Base-by-base conservation (phyloP, 37 sponge, comb jelly and placozoan genomes). In the Amphimedon queenslandica region DNA sequence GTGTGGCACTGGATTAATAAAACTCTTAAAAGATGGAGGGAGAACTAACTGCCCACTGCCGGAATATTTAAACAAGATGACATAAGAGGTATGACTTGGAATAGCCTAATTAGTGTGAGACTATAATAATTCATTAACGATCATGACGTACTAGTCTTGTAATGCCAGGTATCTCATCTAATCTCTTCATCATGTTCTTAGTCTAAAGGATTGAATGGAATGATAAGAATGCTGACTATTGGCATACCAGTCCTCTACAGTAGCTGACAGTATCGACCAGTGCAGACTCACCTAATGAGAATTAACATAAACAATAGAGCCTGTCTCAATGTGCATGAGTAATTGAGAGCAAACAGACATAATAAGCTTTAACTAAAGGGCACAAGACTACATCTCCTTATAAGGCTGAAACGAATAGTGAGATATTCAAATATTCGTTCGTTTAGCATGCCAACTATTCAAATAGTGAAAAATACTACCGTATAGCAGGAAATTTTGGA, bases 21-120 rank as follows among this genome's bases (percentile, higher is more conserved):
- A 51, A 18, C 30, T 37, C 51, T 40, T 33, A 8, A 60, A n/a
- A 11, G 61, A 60, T n/a, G 61, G 28, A 11, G 76, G 76, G 16
- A 61, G 24, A 2, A 34, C 43, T 18, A 81, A 32, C 55, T 77
- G 70, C 40, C 90, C 90, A 35, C 90, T 86, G 38, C 90, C 90
- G 66, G 55, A 66, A 41, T 84, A 90, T 64, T 84, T 90, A 78
- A 90, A 90, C 42, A 90, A 73, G 20, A 90, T 82, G 28, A 84
- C 80, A 67, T 72, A 67, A 18, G 82, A 73, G 72, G 63, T 55
- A 33, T 90, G 90, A 30, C 25, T 77, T 1, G 90, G 86, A 1
- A 84, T 73, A 63, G 63, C 72, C 90, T 90, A 58, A 18, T 40
- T 23, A 40, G 41, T 66, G 21, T 34, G 16, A 66, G 4, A 39